Base-by-base conservation (phyloP, 2,888 invertebrate species). In the Drosophila setosimentum region DNA sequence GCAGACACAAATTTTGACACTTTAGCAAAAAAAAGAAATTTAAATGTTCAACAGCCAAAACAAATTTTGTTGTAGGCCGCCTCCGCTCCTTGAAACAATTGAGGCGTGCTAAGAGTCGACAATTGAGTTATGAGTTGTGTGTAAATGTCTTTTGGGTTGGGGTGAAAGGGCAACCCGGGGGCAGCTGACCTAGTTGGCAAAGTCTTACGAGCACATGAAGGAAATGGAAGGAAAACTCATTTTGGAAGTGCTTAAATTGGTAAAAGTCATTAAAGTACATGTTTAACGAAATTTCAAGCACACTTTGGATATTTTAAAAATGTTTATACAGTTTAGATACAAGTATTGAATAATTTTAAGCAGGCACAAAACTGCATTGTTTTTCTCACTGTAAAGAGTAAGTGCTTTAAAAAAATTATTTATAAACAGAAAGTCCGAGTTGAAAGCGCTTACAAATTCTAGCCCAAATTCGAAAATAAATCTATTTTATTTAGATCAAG, bases 1-100 rank as follows among this genome's bases (percentile, higher is more conserved):
- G 57, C 67, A 59, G 42, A 80, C 79, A 77, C 49, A 60, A 73
- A 58, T 83, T 82, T 84, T 80, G 88, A 84, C 87, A 87, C 88
- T 81, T 86, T 75, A 66, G 66, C 59, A 73, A 64, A 50, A 55
- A 73, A 68, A 42, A 69, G n/a, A n/a, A 68, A 76, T 73, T 74
- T 72, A 33, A 82, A 84, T 82, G 73, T 61, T 66, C 50, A 68
- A 72, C 33, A 49, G 74, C 49, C 57, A 64, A 68, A 65, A 68
- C 45, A 71, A 62, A 68, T 68, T 50, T 37, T 18, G 18, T n/a
- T 18, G 16, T 55, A 32, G 10, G 10, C 24, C 29, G 18, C 50
- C 40, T 29, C 7, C 21, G 35, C 55, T 16, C 37, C 35, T 40
- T 30, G 57, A 21, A 67, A 40, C 77, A 81, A 68, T 77, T 81